These are phyloP conservation scores for Noctua comes DNA, from an alignment of 2,888 invertebrate species.

Conservation along the genomic window DNA sequence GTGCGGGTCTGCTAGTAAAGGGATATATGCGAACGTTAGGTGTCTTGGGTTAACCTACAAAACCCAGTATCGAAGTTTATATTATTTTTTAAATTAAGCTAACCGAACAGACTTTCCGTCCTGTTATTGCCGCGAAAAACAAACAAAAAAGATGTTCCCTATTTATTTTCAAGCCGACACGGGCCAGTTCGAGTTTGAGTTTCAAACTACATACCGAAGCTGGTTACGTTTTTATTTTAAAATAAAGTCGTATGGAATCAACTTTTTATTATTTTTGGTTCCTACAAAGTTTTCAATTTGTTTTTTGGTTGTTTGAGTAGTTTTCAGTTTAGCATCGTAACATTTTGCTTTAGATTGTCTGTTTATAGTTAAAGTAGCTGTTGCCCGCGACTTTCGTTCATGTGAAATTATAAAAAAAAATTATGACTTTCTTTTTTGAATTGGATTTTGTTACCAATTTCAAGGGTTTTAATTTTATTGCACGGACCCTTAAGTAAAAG, in stretches of 20 bases:
- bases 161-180: conserved; percentile 43
- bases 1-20: no score
- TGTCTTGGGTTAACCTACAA: neutral
- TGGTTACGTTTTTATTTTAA: conserved; percentile 40
- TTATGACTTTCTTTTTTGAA: no score
- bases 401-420: no score
- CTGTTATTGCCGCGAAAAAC: conserved; percentile 17
- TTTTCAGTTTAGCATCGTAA: neutral
- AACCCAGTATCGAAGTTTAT: neutral
- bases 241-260: conserved; percentile 39
- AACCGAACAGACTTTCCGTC: conserved; percentile 6
- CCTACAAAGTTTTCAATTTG: conserved; percentile 22
- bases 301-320: neutral
- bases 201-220: conserved; percentile 50
- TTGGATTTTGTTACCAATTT: no score
- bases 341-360: conserved; percentile 4
- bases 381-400: no score
- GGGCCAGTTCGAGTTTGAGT: conserved; percentile 44
- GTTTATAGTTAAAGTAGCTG: neutral
- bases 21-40: no score
- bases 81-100: conserved; percentile 16
- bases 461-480: no score
- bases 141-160: conserved; percentile 39
- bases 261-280: conserved; percentile 33
- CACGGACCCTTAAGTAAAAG: no score